Base-by-base conservation (phyloP, 2,888 invertebrate species). In the Meteorus cinctellus region DNA sequence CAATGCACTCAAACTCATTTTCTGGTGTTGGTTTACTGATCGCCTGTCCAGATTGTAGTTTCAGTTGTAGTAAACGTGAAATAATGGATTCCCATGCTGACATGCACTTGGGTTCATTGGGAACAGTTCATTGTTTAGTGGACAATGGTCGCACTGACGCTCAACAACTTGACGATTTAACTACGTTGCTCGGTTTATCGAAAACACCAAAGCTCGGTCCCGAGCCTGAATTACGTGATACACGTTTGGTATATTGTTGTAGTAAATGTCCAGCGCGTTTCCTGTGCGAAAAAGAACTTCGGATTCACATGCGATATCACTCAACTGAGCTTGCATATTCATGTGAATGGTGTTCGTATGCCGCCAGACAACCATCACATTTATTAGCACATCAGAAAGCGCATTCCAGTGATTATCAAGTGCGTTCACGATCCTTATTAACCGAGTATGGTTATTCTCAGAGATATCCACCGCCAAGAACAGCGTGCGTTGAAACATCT, bases 181-280 rank as follows among this genome's bases (percentile, higher is more conserved):
- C 84, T n/a, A 81, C 86, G 4, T 81, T 88, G 6, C 81, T 88
- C 0, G 87, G 86, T 1, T 76, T 88, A 2, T 48, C 84, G 1
- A 80, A 82, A 62, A 77, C 83, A 0, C 87, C 87, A 0, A 62
- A 77, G 0, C 74, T 88, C 19, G 88, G 86, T 0, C 68, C 82
- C 0, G 88, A 88, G 8, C 88, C 88, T 0, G 88, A 88, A 72
- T 75, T 87, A 0, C 77, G 82, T 1, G 88, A 88, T 19, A 65
- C 84, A 6, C 83, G 87, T 34, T 80, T 88, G 14, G 88, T 96
- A 74, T 93, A 93, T 84, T 96, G 95, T 86, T 97, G 97, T 88
- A 92, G 92, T 77, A 93, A 94, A 82, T 97, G 97, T 88, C 97
- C 97, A 1, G 96, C 96, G 0, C 92, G 96, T 86, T 97, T 94